A percentile compares a stretch with the other conserved stretches of the same genome.
These are phyloP conservation scores for Myotis lucifugus DNA, from an alignment of 2,113 vertebrate species.

Conservation along the genomic window DNA sequence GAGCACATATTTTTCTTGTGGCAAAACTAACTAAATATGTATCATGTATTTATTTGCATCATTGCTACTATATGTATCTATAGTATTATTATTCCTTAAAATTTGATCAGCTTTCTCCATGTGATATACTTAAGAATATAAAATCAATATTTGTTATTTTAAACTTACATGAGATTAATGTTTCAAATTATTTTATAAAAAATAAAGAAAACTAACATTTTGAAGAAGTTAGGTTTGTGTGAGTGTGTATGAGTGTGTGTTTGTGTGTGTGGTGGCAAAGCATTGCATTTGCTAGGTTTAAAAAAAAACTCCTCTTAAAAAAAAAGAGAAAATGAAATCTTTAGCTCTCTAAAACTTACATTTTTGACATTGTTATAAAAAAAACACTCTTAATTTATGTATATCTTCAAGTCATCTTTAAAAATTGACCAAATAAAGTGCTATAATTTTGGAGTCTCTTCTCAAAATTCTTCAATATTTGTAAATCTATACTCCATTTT, in stretches of 20 bases:
- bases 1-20: neutral
- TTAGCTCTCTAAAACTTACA: neutral
- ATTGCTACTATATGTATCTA: neutral
- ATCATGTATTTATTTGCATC: neutral
- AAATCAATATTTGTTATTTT: neutral
- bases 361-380: neutral
- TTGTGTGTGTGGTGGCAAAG: neutral
- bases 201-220: neutral
- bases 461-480: conserved; percentile 47
- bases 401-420: neutral
- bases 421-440: conserved; percentile 13
- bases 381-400: neutral
- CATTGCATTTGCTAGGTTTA: neutral
- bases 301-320: neutral
- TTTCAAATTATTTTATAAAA: neutral
- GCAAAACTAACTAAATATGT: neutral
- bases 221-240: neutral
- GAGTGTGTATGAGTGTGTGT: neutral
- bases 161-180: neutral
- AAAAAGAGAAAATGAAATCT: neutral
- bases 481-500: neutral
- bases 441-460: conserved; percentile 13
- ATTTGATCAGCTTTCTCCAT: neutral
- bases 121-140: neutral
- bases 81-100: neutral